A percentile compares a stretch with the other conserved stretches of the same genome.
Conservation (phyloP, 2,797 vertebrate species). For the Sorex maritimensis region DNA sequence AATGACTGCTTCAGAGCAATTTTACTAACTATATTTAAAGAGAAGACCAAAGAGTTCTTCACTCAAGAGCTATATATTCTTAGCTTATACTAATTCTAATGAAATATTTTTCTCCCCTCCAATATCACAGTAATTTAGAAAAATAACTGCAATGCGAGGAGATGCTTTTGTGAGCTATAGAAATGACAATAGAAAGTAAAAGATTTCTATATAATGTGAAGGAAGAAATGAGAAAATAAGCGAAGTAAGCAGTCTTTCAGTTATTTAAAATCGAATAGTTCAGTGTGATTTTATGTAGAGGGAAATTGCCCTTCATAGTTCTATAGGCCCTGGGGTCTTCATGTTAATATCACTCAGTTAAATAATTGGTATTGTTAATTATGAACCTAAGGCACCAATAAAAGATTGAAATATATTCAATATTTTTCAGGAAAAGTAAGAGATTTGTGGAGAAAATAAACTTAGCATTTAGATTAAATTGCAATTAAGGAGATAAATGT, state of each 20-base stretch:
- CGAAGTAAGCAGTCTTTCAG: neutral
- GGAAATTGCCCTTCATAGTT: neutral
- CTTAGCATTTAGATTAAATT: slow-evolving; percentile 46
- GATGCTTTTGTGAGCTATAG: neutral
- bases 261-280: slow-evolving; percentile 14
- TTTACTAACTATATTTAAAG: slow-evolving; percentile 50
- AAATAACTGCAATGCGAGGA: neutral
- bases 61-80: neutral
- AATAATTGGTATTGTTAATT: slow-evolving; percentile 71
- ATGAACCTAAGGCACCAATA: slow-evolving; percentile 35
- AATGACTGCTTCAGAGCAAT: neutral
- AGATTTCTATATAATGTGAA: slow-evolving; percentile 6
- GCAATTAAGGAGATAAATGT: neutral
- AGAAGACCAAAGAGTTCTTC: neutral
- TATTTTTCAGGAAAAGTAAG: slow-evolving; percentile 29
- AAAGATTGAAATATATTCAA: slow-evolving; percentile 45
- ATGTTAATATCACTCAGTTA: slow-evolving; percentile 45
- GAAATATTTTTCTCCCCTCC: neutral
- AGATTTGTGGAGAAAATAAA: slow-evolving; percentile 35
- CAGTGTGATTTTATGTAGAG: slow-evolving; percentile 47
- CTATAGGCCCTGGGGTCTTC: neutral
- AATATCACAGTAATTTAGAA: neutral
- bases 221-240: slow-evolving; percentile 6
- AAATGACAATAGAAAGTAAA: slow-evolving; percentile 25
- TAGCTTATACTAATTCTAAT: slow-evolving; percentile 41